Conservation (phyloP, 2,113 vertebrate genomes). For the Zingel zingel region DNA sequence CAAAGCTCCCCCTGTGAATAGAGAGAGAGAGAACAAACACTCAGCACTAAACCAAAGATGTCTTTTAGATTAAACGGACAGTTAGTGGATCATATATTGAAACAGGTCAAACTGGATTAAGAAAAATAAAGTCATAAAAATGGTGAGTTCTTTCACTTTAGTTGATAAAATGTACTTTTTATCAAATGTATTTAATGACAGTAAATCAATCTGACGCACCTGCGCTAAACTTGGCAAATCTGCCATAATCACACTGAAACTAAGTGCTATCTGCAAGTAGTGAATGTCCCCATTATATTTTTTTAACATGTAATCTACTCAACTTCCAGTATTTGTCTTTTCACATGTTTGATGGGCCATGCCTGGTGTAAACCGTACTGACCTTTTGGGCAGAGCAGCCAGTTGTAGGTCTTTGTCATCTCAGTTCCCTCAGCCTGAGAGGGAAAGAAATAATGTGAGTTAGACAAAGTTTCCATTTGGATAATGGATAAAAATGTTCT, state of each 20-base stretch:
- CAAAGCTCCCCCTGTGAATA: slow-evolving; percentile 58
- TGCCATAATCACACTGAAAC: too few species aligned
- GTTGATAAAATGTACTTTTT: background rate
- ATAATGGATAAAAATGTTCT: background rate
- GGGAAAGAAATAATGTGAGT: background rate
- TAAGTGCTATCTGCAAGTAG: background rate
- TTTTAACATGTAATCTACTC: background rate
- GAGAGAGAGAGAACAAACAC: slow-evolving; percentile 18
- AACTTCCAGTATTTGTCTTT: too few species aligned
- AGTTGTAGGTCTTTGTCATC: slow-evolving; percentile 65
- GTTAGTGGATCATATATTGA: background rate
- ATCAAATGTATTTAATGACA: too few species aligned
- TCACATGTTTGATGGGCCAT: background rate
- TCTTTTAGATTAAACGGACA: background rate
- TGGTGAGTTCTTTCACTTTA: background rate
- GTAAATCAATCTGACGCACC: too few species aligned
- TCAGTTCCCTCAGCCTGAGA: slow-evolving; percentile 76
- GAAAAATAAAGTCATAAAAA: background rate
- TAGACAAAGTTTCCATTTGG: background rate
- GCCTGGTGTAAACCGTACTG: background rate
- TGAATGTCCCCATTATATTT: background rate
- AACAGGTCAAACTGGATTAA: background rate
- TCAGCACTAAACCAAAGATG: background rate
- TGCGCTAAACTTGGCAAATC: too few species aligned
- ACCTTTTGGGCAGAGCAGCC: slow-evolving; percentile 78